Percentiles rank a stretch among this genome's conserved stretches.
Conservation (phyloP, 2,888 invertebrate genomes). For the Gordius sp. region DNA sequence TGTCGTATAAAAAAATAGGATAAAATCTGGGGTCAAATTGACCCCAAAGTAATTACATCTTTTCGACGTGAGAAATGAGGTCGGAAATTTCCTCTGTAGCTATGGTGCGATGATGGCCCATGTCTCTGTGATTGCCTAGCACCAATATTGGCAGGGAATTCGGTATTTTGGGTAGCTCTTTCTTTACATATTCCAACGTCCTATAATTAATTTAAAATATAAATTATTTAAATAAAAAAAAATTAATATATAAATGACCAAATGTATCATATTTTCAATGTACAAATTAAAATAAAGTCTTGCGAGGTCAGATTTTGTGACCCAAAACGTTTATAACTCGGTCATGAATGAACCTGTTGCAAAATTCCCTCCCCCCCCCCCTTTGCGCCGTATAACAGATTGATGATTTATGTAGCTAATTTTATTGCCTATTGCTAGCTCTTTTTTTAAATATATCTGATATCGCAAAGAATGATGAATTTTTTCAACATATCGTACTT, state of each 20-base stretch:
- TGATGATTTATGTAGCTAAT: too few relatives aligned
- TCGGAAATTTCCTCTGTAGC: constrained; percentile 42
- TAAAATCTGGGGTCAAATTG: neutral
- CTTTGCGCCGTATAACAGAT: too few relatives aligned
- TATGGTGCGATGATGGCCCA: constrained; percentile 75
- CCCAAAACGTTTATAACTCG: too few relatives aligned
- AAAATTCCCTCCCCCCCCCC: too few relatives aligned
- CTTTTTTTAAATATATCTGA: too few relatives aligned
- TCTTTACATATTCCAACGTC: constrained; percentile 76
- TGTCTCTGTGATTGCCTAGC: constrained; percentile 74
- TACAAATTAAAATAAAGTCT: too few relatives aligned
- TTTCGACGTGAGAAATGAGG: constrained; percentile 39
- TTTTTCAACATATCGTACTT: too few relatives aligned
- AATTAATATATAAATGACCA: constrained; percentile 8
- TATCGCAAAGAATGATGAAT: too few relatives aligned
- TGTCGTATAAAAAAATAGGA: neutral
- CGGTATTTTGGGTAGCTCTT: constrained; percentile 51
- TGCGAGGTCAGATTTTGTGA: too few relatives aligned
- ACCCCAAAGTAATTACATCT: constrained; percentile 25
- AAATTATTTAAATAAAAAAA: constrained; percentile 16
- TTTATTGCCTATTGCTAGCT: too few relatives aligned
- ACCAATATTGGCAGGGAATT: constrained; percentile 41
- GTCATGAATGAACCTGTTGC: too few relatives aligned
- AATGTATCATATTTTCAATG: neutral
- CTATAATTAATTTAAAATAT: constrained; percentile 29